Evolutionary conservation across 1,140 invertebrate species (phyloP).

Genomic region (Bombus polaris): DNA sequence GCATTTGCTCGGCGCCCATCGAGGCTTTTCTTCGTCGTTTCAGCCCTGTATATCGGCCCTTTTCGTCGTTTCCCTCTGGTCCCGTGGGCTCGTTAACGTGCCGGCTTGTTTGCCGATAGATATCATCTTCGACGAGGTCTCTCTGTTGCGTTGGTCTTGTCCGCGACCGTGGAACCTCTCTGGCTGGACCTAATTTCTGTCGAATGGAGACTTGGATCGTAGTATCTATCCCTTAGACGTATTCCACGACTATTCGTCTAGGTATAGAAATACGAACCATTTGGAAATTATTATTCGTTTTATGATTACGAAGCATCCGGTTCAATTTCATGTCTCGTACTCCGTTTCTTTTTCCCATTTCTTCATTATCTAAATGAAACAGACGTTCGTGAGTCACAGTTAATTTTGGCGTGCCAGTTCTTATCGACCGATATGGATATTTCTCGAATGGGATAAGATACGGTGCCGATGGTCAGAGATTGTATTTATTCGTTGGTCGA

Average conservation of each 20-base stretch:
- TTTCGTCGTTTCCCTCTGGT: constrained; percentile 44
- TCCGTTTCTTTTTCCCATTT: neutral
- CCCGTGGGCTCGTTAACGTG: constrained; percentile 69
- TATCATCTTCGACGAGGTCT: constrained; percentile 65
- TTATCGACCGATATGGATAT: neutral
- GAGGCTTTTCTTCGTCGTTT: constrained; percentile 52
- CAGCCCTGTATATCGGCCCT: constrained; percentile 35
- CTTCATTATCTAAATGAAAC: neutral
- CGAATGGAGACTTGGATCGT: neutral
- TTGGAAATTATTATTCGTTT: neutral
- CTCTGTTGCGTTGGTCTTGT: constrained; percentile 32
- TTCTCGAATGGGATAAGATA: neutral
- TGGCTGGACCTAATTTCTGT: constrained; percentile 60
- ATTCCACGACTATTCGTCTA: neutral
- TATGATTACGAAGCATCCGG: too few species aligned
- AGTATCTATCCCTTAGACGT: neutral
- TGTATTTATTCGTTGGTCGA: neutral
- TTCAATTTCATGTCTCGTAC: neutral
- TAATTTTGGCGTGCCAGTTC: neutral
- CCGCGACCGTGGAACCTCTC: constrained; percentile 37
- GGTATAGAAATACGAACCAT: neutral
- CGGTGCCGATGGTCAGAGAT: neutral
- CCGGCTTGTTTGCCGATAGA: constrained; percentile 72
- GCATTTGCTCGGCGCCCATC: constrained; percentile 24
- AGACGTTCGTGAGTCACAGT: neutral